These are phyloP conservation scores for Indicator indicator DNA, from an alignment of 2,113 vertebrate genomes.

Conservation along the genomic window DNA sequence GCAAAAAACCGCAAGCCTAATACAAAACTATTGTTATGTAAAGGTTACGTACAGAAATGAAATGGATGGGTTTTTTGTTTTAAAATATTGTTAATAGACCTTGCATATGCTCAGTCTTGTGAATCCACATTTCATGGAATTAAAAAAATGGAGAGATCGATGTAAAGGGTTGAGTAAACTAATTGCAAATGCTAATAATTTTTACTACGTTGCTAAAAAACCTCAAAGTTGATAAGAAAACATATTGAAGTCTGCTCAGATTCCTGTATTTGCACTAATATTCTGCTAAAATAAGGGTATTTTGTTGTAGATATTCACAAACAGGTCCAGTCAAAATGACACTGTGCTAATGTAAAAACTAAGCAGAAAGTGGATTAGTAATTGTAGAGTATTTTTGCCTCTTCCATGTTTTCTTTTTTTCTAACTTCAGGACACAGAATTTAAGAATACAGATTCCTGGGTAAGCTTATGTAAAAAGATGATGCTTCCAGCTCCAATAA, in stretches of 20 bases:
- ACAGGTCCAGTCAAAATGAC: neutral
- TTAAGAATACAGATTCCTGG: slow-evolving; percentile 89
- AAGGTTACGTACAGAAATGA: neutral
- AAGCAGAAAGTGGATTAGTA: neutral
- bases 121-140: neutral
- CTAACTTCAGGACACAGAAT: slow-evolving; percentile 79
- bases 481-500: slow-evolving; percentile 69
- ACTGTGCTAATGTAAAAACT: neutral
- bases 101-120: neutral
- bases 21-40: neutral
- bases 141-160: neutral
- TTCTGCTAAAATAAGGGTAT: neutral
- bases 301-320: neutral
- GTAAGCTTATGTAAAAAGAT: slow-evolving; percentile 80
- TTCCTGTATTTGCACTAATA: neutral
- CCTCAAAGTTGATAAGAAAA: neutral
- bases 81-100: neutral
- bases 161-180: neutral
- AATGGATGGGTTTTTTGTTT: neutral
- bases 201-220: neutral
- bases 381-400: neutral
- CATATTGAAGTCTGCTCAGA: neutral
- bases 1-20: neutral
- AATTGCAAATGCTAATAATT: neutral
- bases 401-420: neutral